Evolutionary conservation across 2,113 vertebrate species (phyloP).

Genomic region (Pollachius pollachius): DNA sequence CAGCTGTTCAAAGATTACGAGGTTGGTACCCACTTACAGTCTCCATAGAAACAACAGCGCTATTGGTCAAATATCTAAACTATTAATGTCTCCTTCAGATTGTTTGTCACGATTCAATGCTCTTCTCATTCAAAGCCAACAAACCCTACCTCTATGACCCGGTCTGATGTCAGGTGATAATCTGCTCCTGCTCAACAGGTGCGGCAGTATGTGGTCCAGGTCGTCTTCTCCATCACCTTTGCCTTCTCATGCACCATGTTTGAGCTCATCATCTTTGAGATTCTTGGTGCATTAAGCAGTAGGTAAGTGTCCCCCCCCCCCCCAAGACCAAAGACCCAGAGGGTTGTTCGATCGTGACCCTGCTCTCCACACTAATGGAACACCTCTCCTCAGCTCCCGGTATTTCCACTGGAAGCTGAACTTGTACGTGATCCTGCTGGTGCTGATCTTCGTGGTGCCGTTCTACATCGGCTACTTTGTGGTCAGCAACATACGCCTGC

Average conservation of each 20-base stretch:
- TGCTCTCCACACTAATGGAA: background rate
- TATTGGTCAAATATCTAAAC: background rate
- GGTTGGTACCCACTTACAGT: constrained; percentile 63
- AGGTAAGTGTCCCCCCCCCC: constrained; percentile 74
- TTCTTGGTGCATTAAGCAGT: constrained; percentile 91
- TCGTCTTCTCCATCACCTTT: constrained; percentile 97
- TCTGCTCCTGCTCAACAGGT: constrained; percentile 71
- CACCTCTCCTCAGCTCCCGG: constrained; percentile 79
- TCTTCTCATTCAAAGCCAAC: background rate
- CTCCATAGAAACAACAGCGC: background rate
- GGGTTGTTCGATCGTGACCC: too few species aligned
- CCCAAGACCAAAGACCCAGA: background rate
- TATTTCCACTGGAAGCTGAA: constrained; percentile 99
- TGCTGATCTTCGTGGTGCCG: constrained; percentile 95
- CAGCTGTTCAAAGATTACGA: constrained; percentile 97
- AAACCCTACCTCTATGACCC: background rate
- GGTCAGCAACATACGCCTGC: constrained; percentile 94
- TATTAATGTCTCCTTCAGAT: background rate
- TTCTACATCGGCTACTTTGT: constrained; percentile 99
- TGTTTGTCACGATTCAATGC: background rate
- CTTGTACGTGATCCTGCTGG: constrained; percentile 92
- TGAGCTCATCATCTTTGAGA: constrained; percentile 99
- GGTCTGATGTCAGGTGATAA: background rate
- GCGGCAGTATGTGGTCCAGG: constrained; percentile 92
- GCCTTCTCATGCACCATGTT: constrained; percentile 99